phyloP scores from a whole-genome alignment of 35 echinoderm and acorn worm species.

The Holothuria glaberrima region DNA sequence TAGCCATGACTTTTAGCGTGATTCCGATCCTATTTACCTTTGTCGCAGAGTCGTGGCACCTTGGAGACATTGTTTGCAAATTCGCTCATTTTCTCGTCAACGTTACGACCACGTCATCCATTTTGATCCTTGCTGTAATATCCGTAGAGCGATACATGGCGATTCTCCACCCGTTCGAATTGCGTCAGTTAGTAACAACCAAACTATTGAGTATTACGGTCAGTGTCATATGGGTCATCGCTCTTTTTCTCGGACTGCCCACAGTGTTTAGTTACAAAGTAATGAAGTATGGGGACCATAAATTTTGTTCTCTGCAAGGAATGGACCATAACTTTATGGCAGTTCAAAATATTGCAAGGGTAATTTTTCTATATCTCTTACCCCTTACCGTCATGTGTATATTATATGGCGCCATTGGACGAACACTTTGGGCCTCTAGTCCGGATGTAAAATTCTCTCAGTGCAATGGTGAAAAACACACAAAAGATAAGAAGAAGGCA shows the following conservation, averaged over 20 bases:
- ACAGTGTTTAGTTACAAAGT: conserved; percentile 21
- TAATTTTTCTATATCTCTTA: conserved; percentile 63
- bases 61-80: conserved; percentile 73
- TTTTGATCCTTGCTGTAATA: conserved; percentile 82
- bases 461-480: neutral
- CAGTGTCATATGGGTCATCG: conserved; percentile 70
- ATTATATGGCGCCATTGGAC: conserved; percentile 75
- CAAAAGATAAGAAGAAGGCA: neutral
- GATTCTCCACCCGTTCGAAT: conserved; percentile 78
- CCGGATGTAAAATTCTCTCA: conserved; percentile 60
- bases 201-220: conserved; percentile 67
- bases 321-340: neutral
- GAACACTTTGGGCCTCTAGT: conserved; percentile 78
- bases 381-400: conserved; percentile 79
- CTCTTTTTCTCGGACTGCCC: conserved; percentile 57
- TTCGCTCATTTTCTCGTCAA: conserved; percentile 62
- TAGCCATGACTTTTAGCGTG: conserved; percentile 74
- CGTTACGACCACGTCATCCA: conserved; percentile 73
- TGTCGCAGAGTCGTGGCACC: conserved; percentile 59
- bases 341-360: conserved; percentile 9
- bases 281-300: neutral
- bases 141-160: conserved; percentile 90
- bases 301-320: neutral
- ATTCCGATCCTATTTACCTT: conserved; percentile 78
- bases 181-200: conserved; percentile 66